Evolutionary conservation across 1,140 invertebrate species (phyloP).

Genomic region (Galleria mellonella): DNA sequence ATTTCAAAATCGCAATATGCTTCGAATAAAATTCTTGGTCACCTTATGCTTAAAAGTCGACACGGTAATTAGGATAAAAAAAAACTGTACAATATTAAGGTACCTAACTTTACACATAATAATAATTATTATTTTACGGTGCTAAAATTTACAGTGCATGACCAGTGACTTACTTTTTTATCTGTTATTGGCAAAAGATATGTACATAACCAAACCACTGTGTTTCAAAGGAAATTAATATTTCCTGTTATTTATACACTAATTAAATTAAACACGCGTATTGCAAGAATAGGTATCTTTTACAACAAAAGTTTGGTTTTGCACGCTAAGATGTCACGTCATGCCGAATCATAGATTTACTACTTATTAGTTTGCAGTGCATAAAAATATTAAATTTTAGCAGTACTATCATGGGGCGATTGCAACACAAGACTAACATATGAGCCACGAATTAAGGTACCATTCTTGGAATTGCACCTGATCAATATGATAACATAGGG

Average conservation of each 20-base stretch:
- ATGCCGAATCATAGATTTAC: neutral
- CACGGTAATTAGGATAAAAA: slow-evolving; percentile 44
- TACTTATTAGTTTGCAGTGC: neutral
- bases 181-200: neutral
- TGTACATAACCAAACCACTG: neutral
- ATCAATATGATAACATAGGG: slow-evolving; percentile 31
- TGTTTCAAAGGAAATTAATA: too few relatives aligned
- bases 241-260: too few relatives aligned
- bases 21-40: slow-evolving; percentile 66
- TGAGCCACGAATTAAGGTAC: slow-evolving; percentile 23
- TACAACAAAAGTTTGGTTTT: too few relatives aligned
- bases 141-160: slow-evolving; percentile 50
- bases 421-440: too few relatives aligned
- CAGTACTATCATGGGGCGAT: slow-evolving; percentile 6
- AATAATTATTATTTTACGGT: slow-evolving; percentile 21
- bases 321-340: neutral
- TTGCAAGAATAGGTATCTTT: too few relatives aligned
- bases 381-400: slow-evolving; percentile 2
- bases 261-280: too few relatives aligned
- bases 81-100: slow-evolving; percentile 58
- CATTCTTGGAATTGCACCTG: slow-evolving; percentile 56
- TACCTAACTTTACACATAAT: slow-evolving; percentile 55
- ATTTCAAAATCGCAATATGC: slow-evolving; percentile 67
- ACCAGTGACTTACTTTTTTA: neutral
- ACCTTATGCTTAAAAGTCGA: slow-evolving; percentile 63